These are phyloP conservation scores for Microchrysa polita DNA, from an alignment of 2,888 invertebrate genomes.

Conservation along the genomic window DNA sequence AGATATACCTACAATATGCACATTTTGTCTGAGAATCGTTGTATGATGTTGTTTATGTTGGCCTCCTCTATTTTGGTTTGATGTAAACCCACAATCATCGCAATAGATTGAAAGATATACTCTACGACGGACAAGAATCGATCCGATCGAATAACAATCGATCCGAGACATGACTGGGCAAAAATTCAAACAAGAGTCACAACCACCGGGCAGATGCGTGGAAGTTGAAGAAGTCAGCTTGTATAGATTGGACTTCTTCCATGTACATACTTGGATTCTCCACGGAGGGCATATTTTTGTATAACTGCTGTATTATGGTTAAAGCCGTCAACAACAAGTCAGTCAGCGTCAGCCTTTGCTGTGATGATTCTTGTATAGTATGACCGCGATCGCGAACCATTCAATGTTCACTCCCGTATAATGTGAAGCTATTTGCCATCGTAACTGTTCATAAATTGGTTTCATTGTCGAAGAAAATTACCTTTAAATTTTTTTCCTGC, in stretches of 20 bases:
- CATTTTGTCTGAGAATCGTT: not conserved
- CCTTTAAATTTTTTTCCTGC: conserved; percentile 45
- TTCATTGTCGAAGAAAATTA: conserved; percentile 51
- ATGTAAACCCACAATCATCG: conserved; percentile 39
- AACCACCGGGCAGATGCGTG: not conserved
- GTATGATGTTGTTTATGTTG: conserved; percentile 20
- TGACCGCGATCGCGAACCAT: conserved; percentile 28
- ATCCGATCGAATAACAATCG: conserved; percentile 31
- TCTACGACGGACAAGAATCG: conserved; percentile 11
- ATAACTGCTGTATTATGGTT: not conserved
- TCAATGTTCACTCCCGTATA: conserved; percentile 48
- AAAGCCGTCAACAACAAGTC: conserved; percentile 2
- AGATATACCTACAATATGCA: not conserved
- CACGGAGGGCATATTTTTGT: not conserved
- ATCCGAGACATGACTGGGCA: conserved; percentile 46
- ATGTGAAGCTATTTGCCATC: conserved; percentile 44
- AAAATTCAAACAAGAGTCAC: conserved; percentile 36
- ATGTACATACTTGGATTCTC: not conserved
- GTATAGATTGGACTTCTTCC: conserved; percentile 3
- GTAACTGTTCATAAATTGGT: conserved; percentile 51
- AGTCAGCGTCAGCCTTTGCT: conserved; percentile 16
- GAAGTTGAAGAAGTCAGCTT: conserved; percentile 18
- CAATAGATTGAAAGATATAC: conserved; percentile 18
- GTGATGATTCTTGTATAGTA: conserved; percentile 49
- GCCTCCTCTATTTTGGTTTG: conserved; percentile 6